Evolutionary conservation across 2,888 invertebrate genomes (phyloP), one percentile per base, ranked within the genome.

Genomic region (Onchidella celtica): DNA sequence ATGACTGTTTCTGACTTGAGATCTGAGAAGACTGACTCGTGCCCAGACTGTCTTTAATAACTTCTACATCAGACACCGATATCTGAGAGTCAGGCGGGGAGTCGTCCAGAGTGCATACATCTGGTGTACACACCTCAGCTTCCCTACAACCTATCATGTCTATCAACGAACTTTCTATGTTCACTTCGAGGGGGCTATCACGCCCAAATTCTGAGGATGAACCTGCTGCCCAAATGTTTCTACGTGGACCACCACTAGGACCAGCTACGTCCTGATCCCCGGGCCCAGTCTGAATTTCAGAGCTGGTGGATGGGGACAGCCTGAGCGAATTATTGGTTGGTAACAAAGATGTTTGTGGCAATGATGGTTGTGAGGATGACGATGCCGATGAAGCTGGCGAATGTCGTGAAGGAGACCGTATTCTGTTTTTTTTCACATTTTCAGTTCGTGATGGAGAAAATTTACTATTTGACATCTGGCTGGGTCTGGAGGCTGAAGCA

Each of bases 121-220:
- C 73, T 38, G 80, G 75, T 14, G 81, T 75, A 29, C 75, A 27
- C 1, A 74, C 81, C 61, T 74, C 75, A 0, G 75, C 69, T 21
- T 74, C 81, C 2, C 81, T 57, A 66, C 68, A 47, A 6, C 75
- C 81, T n/a, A 81, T 63, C 69, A 69, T 81, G 40, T 81, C 81
- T 9, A 74, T 57, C 0, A 80, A 47, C 17, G 80, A 73, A 57
- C 24, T 70, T 9, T 79, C 78, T 27, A 70, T 61, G 61, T 79
- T 47, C 14, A 79, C 70, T 34, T 70, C 70, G 3, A 79, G 32
- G 0, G 79, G 70, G 17, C 70, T 47, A 21, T 70, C 70, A 34
- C n/a, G 77, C 1, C 69, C 77, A 4, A 59, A 9, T 9, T 65
- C 68, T 76, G n/a, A 47, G 55, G 36, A 27, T 1, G 76, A 47